Evolutionary conservation across 1,140 invertebrate genomes (phyloP), one percentile per base, ranked within the genome.

Genomic region (Bombus superbus): DNA sequence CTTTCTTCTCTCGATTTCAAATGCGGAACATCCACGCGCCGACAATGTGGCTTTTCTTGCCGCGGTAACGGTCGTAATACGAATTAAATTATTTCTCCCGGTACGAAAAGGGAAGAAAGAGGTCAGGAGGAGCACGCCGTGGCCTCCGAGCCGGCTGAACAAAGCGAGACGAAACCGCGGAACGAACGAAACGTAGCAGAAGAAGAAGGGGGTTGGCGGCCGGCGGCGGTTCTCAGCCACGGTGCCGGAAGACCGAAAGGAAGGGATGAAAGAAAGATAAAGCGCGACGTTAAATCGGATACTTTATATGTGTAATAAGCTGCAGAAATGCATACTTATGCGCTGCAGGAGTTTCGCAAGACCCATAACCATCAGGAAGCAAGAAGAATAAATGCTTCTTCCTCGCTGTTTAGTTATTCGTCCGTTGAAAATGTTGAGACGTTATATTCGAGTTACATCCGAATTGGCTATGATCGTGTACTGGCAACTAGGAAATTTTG

Each of bases 21-120:
- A 81, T 78, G 62, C 73, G 75, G 77, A 86, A 78, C 71, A 72
- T 83, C 74, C 59, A 62, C 73, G 42, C 66, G 42, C n/a, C 35
- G 35, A 35, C 66, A n/a, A 57, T 40, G 32, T 44, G 32, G 42
- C 57, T 69, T 64, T 84, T 82, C 62, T 71, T 62, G 53, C 64
- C 10, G 71, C 86, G 72, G 80, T 47, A 85, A 87, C 69, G 69
- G 75, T 64, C 68, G 75, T 90, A 88, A 90, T 74, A 88, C 89
- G 86, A 90, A 88, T 90, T 90, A 89, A 90, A 90, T 90, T 90
- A 90, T 90, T 90, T 88, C 83, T 75, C 13, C 28, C 4, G 66
- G 78, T 25, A 35, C 62, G 66, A 81, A 84, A 72, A 62, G 35
- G 28, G 66, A n/a, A n/a, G 74, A 72, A 79, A 47, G 75, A 81